Evolutionary conservation across 2,888 invertebrate species (phyloP).

Genomic region (Dyspetes luteomarginatus): DNA sequence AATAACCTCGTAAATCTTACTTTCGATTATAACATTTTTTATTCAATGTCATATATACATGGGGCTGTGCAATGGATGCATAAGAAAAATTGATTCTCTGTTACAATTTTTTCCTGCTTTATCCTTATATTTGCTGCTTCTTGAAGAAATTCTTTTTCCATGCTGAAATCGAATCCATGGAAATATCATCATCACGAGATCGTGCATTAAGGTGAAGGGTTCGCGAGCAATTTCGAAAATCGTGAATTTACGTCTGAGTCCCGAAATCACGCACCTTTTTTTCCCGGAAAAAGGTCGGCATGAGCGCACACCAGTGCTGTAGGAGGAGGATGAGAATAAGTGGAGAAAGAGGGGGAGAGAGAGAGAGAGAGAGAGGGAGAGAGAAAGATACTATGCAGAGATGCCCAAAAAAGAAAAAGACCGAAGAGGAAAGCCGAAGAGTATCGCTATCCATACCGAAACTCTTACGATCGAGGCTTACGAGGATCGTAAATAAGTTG

Average conservation of each 20-base stretch:
- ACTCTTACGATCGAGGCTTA: conserved; percentile 78
- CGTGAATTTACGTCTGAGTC: conserved; percentile 58
- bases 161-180: conserved; percentile 13
- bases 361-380: conserved; percentile 42
- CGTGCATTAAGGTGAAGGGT: conserved; percentile 42
- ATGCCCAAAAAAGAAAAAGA: conserved; percentile 55
- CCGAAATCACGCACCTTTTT: conserved; percentile 59
- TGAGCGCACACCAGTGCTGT: conserved; percentile 54
- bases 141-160: conserved; percentile 7
- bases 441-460: conserved; percentile 65
- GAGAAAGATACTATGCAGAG: conserved; percentile 55
- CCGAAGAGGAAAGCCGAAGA: conserved; percentile 38
- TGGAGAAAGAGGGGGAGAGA: conserved; percentile 8
- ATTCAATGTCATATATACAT: too few relatives aligned
- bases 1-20: too few relatives aligned
- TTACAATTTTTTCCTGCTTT: too few relatives aligned
- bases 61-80: too few relatives aligned
- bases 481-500: conserved; percentile 80
- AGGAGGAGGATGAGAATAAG: conserved; percentile 43
- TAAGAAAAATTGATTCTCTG: too few relatives aligned
- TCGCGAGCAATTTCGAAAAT: conserved; percentile 65
- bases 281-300: conserved; percentile 30
- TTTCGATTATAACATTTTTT: too few relatives aligned
- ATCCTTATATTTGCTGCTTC: too few relatives aligned
- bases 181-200: conserved; percentile 43